Percentiles rank a stretch among this genome's conserved stretches.
phyloP scores from a whole-genome alignment of 2,888 invertebrate genomes.

The Eristalinus aeneus region DNA sequence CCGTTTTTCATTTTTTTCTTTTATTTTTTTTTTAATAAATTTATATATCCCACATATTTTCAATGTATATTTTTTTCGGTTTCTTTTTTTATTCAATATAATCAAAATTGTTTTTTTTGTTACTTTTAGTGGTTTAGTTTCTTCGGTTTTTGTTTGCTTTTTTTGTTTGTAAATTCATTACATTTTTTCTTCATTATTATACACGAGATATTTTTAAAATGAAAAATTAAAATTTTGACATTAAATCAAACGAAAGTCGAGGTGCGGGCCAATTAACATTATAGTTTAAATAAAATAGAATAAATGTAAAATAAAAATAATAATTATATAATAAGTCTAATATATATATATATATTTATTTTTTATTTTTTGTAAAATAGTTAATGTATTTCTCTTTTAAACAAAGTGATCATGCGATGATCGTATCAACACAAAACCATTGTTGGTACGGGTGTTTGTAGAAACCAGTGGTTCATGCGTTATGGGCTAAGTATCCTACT shows the following conservation, averaged over 20 bases:
- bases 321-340: constrained; percentile 64
- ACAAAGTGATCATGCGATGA: constrained; percentile 48
- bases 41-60: constrained; percentile 63
- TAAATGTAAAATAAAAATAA: constrained; percentile 58
- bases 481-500: constrained; percentile 54
- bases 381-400: constrained; percentile 58
- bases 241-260: constrained; percentile 29
- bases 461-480: constrained; percentile 33
- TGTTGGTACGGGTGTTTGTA: constrained; percentile 5
- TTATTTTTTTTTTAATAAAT: constrained; percentile 62
- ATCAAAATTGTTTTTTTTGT: constrained; percentile 35
- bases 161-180: constrained; percentile 32
- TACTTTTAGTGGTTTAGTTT: constrained; percentile 15
- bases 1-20: constrained; percentile 27
- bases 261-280: constrained; percentile 60
- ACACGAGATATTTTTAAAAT: constrained; percentile 39
- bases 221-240: constrained; percentile 13
- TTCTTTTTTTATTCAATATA: constrained; percentile 36
- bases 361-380: constrained; percentile 33
- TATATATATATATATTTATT: constrained; percentile 46
- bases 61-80: constrained; percentile 37
- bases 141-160: not conserved
- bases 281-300: constrained; percentile 65
- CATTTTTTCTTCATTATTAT: constrained; percentile 31
- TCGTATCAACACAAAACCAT: constrained; percentile 37